phyloP scores from a whole-genome alignment of 2,113 vertebrate genomes.

The Opisthocomus hoazin region DNA sequence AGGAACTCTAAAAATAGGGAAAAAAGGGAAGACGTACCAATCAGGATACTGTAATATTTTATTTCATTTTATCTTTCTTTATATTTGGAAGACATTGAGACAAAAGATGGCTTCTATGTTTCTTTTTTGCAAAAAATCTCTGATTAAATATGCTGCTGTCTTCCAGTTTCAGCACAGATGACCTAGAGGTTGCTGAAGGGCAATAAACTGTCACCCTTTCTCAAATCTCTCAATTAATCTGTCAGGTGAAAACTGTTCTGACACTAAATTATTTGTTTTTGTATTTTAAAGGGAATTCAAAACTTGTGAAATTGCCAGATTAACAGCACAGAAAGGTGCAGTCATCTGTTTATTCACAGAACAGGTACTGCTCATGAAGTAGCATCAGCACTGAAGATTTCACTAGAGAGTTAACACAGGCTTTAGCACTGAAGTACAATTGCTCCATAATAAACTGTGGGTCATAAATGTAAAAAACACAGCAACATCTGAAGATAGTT shows the following conservation, averaged over 20 bases:
- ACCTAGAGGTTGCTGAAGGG: not conserved
- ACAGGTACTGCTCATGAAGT: not conserved
- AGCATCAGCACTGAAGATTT: not conserved
- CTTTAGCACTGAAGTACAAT: not conserved
- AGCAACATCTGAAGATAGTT: not conserved
- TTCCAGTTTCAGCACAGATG: not conserved
- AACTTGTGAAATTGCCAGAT: not conserved
- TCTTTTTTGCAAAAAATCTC: not conserved
- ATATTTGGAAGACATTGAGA: not conserved
- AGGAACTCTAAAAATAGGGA: not conserved
- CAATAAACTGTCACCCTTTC: not conserved
- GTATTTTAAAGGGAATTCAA: not conserved
- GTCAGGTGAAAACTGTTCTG: not conserved
- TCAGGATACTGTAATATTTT: not conserved
- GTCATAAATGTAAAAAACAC: not conserved
- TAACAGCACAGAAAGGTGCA: not conserved
- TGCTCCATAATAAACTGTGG: not conserved
- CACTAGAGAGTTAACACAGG: not conserved
- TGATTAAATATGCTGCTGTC: not conserved
- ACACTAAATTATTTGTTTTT: slow-evolving; percentile 26
- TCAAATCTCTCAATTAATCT: not conserved
- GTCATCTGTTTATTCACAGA: not conserved
- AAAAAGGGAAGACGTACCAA: not conserved
- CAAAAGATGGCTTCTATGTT: not conserved
- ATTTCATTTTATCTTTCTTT: not conserved